A percentile compares a stretch with the other conserved stretches of the same genome.
These are phyloP conservation scores for Trachelus iudaicus DNA, from an alignment of 2,888 invertebrate species.

Conservation along the genomic window DNA sequence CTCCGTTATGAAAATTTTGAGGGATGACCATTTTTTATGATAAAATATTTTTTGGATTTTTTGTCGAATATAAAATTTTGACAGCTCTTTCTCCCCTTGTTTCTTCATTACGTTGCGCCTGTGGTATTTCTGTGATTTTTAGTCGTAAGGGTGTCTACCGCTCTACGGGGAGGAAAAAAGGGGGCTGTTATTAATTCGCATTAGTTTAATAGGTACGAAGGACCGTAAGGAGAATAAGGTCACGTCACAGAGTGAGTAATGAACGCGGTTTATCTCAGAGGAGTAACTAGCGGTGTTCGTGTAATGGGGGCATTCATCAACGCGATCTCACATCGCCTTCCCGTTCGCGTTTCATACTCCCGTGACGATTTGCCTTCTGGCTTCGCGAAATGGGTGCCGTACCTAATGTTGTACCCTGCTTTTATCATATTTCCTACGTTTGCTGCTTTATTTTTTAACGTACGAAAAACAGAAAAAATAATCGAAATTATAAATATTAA, in stretches of 20 bases:
- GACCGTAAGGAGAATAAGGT: slow-evolving; percentile 56
- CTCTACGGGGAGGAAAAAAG: slow-evolving; percentile 42
- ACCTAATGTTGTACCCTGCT: too few relatives aligned
- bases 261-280: slow-evolving; percentile 63
- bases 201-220: slow-evolving; percentile 52
- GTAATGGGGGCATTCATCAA: slow-evolving; percentile 64
- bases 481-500: too few relatives aligned
- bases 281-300: slow-evolving; percentile 64
- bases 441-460: too few relatives aligned
- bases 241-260: slow-evolving; percentile 63
- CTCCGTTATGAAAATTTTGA: too few relatives aligned
- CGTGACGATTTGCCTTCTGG: slow-evolving; percentile 51
- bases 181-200: slow-evolving; percentile 57
- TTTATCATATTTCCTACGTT: too few relatives aligned
- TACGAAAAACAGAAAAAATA: too few relatives aligned
- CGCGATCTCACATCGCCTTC: slow-evolving; percentile 58
- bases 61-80: neutral
- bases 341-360: slow-evolving; percentile 55
- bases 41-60: neutral
- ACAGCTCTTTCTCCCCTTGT: slow-evolving; percentile 2
- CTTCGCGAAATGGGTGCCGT: neutral
- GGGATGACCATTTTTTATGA: too few relatives aligned
- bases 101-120: neutral
- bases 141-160: neutral
- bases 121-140: too few relatives aligned